Percentiles rank a stretch among this genome's conserved stretches.
Conservation (phyloP, 2,113 vertebrate species). For the Peucedramus taeniatus region DNA sequence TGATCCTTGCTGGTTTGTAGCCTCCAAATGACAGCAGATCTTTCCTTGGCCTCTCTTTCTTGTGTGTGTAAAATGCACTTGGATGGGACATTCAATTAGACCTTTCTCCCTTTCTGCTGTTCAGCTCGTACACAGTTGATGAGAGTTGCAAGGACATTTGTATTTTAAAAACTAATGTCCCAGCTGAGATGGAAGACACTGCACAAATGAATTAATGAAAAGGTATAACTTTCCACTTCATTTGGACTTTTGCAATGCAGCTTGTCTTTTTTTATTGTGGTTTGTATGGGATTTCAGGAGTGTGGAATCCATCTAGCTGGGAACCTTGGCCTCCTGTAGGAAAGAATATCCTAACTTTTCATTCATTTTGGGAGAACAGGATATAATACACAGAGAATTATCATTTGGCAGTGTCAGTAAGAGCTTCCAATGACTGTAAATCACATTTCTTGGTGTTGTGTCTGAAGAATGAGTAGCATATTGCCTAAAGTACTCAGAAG, state of each 20-base stretch:
- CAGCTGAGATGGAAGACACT: constrained; percentile 55
- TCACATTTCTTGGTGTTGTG: background rate
- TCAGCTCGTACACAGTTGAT: constrained; percentile 55
- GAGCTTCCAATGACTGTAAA: background rate
- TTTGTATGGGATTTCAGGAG: background rate
- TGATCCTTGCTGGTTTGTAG: background rate
- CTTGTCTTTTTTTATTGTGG: background rate
- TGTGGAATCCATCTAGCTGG: background rate
- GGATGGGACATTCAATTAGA: constrained; percentile 26
- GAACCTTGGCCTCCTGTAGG: background rate
- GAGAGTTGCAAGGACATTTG: constrained; percentile 53
- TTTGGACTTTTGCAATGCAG: background rate
- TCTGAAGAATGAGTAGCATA: background rate
- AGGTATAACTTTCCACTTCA: constrained; percentile 49
- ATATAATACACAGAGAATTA: background rate
- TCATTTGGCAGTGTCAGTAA: background rate
- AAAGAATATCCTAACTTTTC: background rate
- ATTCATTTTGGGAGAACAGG: background rate
- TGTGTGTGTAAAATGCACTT: background rate
- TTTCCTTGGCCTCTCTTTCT: background rate
- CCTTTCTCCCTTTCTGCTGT: constrained; percentile 52
- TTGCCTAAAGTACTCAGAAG: rapidly evolving
- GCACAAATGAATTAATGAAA: constrained; percentile 45
- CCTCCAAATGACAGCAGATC: background rate
- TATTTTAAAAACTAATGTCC: constrained; percentile 45